These are phyloP conservation scores for Dexiosoma caninum DNA, from an alignment of 2,888 invertebrate species.

Conservation along the genomic window DNA sequence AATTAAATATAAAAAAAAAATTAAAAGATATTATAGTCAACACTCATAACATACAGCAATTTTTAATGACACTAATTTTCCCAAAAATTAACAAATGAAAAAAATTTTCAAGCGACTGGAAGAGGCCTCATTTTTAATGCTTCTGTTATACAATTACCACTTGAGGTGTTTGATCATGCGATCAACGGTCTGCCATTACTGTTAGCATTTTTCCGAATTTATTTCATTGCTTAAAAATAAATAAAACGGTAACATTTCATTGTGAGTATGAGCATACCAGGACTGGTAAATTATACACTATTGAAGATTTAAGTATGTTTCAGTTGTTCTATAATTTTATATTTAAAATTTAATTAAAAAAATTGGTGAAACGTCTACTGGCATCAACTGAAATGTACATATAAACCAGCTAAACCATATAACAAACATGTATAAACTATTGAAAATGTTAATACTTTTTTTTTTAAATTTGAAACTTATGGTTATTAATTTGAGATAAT, in stretches of 20 bases:
- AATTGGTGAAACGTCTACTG: too few relatives aligned
- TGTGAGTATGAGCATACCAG: background rate
- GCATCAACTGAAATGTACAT: too few relatives aligned
- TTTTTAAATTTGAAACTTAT: too few relatives aligned
- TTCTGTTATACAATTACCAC: constrained; percentile 10
- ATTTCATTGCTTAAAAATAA: constrained; percentile 1
- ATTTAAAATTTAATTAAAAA: too few relatives aligned
- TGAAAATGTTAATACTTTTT: too few relatives aligned
- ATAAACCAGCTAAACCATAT: too few relatives aligned
- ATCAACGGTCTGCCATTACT: background rate
- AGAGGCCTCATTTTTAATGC: background rate
- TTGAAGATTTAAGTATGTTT: too few relatives aligned
- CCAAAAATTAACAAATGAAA: background rate
- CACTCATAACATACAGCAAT: background rate
- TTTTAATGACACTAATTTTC: background rate
- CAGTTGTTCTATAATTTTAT: too few relatives aligned
- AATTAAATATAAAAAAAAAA: background rate
- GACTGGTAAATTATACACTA: background rate
- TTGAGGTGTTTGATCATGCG: constrained; percentile 2
- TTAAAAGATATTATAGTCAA: too few relatives aligned
- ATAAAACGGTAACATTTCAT: constrained; percentile 21
- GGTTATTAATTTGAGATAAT: too few relatives aligned
- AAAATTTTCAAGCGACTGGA: background rate
- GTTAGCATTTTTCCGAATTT: background rate
- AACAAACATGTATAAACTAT: too few relatives aligned